Base-by-base conservation (phyloP, 2,797 vertebrate genomes). In the Oreochromis mossambicus region DNA sequence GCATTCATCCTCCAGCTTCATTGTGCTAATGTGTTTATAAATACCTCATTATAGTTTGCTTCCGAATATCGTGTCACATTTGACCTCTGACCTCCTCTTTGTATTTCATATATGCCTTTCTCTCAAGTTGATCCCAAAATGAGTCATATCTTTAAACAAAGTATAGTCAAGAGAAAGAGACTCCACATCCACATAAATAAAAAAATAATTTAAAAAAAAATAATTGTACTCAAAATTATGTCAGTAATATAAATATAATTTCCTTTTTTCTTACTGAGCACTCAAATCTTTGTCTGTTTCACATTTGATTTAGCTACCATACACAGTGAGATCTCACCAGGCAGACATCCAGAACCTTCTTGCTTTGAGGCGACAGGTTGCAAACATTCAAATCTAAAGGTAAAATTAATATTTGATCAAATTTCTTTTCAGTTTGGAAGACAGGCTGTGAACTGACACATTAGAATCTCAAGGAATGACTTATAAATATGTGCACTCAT, bases 111-210 rank as follows among this genome's bases (percentile, higher is more conserved):
- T 36, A 36, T 63, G 58, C 2, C 58, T 63, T 63, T 4, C 58
- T 36, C 6, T n/a, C 58, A 61, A 61, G 32, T 61, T 36, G 58
- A n/a, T 61, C 32, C 29, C 56, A 58, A 19, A 58, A 34, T 58
- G 15, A 32, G 56, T 58, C 8, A 61, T 61, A 61, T 61, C 6
- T 7, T 3, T 61, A 61, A 61, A 36, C 0, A 61, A 61, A 61
- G 32, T 0, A 36, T 3, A 36, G 58, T 36, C 58, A n/a, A 61
- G 10, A 36, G 6, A 61, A 61, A 61, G 17, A 61, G 10, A 36
- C 17, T 3, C 2, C 1, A n/a, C 32, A n/a, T 0, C 56, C 29
- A 12, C 4, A 63, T n/a, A 63, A 63, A 63, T 63, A 2, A 1
- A n/a, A 12, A n/a, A 17, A 58, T 17, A 34, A 19, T 19, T 2